These are phyloP conservation scores for Graphium colonna DNA, from an alignment of 2,888 invertebrate genomes.

Conservation along the genomic window DNA sequence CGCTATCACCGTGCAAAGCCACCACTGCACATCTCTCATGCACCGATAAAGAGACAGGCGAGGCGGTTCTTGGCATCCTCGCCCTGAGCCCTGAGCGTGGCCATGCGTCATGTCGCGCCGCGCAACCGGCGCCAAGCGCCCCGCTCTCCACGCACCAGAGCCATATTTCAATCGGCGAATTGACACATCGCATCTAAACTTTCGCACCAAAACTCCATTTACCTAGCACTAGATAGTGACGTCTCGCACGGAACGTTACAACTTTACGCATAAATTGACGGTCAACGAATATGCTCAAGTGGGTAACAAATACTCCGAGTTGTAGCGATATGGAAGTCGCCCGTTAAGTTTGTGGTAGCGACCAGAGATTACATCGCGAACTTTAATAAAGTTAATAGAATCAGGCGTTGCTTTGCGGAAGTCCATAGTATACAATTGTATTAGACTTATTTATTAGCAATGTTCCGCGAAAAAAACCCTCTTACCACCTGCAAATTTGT, in stretches of 20 bases:
- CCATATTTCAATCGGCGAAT: conserved; percentile 75
- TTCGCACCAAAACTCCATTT: conserved; percentile 72
- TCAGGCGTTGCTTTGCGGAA: too few relatives aligned
- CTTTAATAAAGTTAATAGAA: too few relatives aligned
- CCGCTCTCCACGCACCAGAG: conserved; percentile 48
- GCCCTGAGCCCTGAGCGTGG: conserved; percentile 44
- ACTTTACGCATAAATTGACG: conserved; percentile 80
- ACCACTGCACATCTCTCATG: too few relatives aligned
- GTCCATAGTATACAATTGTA: too few relatives aligned
- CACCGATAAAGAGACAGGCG: conserved; percentile 37
- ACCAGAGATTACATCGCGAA: conserved; percentile 77
- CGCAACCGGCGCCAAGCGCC: conserved; percentile 83
- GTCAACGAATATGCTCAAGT: conserved; percentile 80
- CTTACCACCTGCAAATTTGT: too few relatives aligned
- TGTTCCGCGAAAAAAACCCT: too few relatives aligned
- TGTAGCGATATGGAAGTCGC: conserved; percentile 67
- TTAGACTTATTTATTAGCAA: too few relatives aligned
- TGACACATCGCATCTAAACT: conserved; percentile 72
- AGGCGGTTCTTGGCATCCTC: conserved; percentile 37
- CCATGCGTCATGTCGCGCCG: conserved; percentile 55
- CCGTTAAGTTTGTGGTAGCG: conserved; percentile 77
- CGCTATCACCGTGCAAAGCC: conserved; percentile 33
- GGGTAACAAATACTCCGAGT: conserved; percentile 80
- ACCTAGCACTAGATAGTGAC: conserved; percentile 64
- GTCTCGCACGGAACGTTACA: conserved; percentile 72